These are phyloP conservation scores for Apodemus speciosus DNA, from an alignment of 2,113 vertebrate species.

Conservation along the genomic window DNA sequence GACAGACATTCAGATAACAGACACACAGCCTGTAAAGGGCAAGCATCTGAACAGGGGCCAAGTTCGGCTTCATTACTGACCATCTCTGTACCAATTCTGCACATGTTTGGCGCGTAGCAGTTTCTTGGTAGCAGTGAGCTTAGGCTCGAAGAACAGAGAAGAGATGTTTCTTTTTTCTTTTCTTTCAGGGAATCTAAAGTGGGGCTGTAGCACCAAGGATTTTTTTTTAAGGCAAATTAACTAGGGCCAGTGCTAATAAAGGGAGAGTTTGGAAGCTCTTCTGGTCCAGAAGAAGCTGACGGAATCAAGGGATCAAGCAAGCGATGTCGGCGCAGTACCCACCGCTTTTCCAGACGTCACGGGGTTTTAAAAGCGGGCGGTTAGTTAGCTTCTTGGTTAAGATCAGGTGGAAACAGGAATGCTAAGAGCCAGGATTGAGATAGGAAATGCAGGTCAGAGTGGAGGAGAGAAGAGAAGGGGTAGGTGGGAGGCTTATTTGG, in stretches of 20 bases:
- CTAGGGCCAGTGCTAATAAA: neutral
- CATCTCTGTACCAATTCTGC: neutral
- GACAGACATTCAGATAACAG: neutral
- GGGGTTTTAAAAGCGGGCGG: neutral
- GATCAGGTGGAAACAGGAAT: neutral
- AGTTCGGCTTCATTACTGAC: neutral
- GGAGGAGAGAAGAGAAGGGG: neutral
- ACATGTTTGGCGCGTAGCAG: neutral
- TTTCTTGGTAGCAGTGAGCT: neutral
- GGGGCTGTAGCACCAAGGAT: neutral
- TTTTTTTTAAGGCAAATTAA: neutral
- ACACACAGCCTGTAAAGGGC: neutral
- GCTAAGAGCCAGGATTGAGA: neutral
- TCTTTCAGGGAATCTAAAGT: conserved; percentile 13
- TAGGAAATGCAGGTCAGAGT: neutral
- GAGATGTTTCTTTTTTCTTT: neutral
- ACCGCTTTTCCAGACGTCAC: neutral
- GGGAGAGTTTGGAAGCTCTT: no score
- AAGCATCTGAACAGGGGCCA: neutral
- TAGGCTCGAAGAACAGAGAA: neutral
- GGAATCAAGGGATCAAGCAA: neutral
- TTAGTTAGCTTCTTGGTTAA: neutral
- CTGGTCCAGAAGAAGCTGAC: neutral
- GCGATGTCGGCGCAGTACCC: neutral
- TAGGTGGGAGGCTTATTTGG: neutral